phyloP scores from a whole-genome alignment of 2,113 vertebrate species.

The Montifringilla adamsi region DNA sequence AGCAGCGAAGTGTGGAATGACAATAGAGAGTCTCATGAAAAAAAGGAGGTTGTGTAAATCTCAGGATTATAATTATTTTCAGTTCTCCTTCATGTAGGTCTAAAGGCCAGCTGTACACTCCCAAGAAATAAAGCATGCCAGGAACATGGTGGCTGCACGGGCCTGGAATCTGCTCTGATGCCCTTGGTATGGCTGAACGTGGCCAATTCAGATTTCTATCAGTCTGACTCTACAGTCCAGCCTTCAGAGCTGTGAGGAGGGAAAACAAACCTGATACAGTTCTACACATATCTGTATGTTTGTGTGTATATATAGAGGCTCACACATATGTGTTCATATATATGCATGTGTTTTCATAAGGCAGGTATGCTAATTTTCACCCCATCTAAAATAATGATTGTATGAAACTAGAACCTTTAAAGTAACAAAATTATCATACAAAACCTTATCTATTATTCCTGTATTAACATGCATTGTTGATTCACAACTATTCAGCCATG shows the following conservation, averaged over 20 bases:
- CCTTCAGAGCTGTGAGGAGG: background rate
- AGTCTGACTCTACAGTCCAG: background rate
- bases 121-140: background rate
- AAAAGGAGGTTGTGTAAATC: background rate
- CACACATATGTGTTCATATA: background rate
- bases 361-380: background rate
- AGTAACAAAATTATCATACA: background rate
- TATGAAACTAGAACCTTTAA: background rate
- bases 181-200: accelerated
- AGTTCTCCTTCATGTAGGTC: background rate
- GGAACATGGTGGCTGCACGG: background rate
- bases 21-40: background rate
- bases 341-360: background rate
- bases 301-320: background rate
- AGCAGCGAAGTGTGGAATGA: background rate
- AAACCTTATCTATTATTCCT: background rate
- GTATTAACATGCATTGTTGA: background rate
- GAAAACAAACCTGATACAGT: background rate
- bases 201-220: background rate
- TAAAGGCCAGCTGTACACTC: background rate
- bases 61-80: background rate
- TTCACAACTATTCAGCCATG: background rate
- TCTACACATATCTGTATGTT: background rate
- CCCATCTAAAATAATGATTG: background rate
- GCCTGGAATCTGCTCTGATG: background rate